These are phyloP conservation scores for Xenus cinereus DNA, from an alignment of 2,113 vertebrate species.

Conservation along the genomic window DNA sequence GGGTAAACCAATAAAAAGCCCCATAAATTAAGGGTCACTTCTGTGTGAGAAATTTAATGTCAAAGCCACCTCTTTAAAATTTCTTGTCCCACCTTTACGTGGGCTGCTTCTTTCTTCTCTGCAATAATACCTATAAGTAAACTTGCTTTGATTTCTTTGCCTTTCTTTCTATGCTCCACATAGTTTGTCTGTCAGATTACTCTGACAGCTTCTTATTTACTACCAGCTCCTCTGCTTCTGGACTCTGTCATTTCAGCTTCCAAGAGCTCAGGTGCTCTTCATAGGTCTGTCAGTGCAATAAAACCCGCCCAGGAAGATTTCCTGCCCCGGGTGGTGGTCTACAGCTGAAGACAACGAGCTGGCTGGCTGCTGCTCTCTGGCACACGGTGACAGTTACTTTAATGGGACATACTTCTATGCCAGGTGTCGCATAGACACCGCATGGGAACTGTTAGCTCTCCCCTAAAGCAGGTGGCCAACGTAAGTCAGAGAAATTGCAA, in stretches of 20 bases:
- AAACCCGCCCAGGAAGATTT: not conserved
- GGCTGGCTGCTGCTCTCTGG: not conserved
- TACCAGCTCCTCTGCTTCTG: not conserved
- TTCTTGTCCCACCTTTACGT: not conserved
- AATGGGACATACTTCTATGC: not conserved
- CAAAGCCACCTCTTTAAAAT: not conserved
- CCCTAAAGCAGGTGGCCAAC: not conserved
- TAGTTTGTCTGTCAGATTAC: not conserved
- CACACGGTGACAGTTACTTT: not conserved
- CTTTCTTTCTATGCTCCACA: not conserved
- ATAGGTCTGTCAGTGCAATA: not conserved
- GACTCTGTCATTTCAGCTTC: not conserved
- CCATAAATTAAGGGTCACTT: not conserved
- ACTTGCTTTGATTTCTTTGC: not conserved
- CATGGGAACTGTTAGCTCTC: not conserved
- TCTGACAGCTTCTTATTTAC: not conserved
- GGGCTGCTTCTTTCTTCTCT: not conserved
- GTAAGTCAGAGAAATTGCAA: not conserved
- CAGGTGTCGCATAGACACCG: not conserved
- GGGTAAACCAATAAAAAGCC: not conserved
- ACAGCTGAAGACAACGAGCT: not conserved
- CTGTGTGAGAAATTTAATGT: not conserved
- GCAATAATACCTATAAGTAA: not conserved
- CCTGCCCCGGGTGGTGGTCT: accelerated
- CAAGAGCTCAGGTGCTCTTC: not conserved